Conservation (phyloP, 1,140 invertebrate species). For the Apocrypta bakeri region DNA sequence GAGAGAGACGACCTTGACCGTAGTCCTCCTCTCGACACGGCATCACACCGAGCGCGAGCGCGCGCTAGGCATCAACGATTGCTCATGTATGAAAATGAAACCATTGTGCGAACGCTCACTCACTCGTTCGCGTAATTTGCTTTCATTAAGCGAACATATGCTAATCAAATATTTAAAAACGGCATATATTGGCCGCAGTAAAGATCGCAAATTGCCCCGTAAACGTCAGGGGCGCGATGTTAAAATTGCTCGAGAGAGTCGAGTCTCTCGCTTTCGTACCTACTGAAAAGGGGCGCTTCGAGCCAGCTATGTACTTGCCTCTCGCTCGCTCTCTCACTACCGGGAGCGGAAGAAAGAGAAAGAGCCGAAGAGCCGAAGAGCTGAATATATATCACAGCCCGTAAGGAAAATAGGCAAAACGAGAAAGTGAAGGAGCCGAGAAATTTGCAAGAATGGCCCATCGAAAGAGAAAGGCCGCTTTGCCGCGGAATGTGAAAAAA, state of each 20-base stretch:
- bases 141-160: constrained; percentile 27
- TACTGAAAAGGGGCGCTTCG: constrained; percentile 18
- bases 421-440: constrained; percentile 42
- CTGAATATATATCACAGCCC: constrained; percentile 31
- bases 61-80: too few species aligned
- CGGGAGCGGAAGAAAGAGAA: background rate
- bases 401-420: constrained; percentile 36
- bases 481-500: constrained; percentile 28
- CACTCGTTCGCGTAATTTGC: constrained; percentile 7
- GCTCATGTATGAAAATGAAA: background rate
- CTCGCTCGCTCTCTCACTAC: too few species aligned
- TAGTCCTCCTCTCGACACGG: too few species aligned
- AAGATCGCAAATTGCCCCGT: constrained; percentile 37
- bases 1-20: background rate
- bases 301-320: too few species aligned
- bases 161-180: constrained; percentile 46
- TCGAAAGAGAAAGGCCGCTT: constrained; percentile 41
- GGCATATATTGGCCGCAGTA: background rate
- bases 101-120: background rate
- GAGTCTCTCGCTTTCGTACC: constrained; percentile 15
- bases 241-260: constrained; percentile 24
- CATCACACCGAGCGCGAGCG: too few species aligned
- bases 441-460: constrained; percentile 34
- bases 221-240: constrained; percentile 33
- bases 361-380: too few species aligned